These are phyloP conservation scores for Heterohyrax brucei DNA, from an alignment of 2,797 vertebrate genomes.

Conservation along the genomic window DNA sequence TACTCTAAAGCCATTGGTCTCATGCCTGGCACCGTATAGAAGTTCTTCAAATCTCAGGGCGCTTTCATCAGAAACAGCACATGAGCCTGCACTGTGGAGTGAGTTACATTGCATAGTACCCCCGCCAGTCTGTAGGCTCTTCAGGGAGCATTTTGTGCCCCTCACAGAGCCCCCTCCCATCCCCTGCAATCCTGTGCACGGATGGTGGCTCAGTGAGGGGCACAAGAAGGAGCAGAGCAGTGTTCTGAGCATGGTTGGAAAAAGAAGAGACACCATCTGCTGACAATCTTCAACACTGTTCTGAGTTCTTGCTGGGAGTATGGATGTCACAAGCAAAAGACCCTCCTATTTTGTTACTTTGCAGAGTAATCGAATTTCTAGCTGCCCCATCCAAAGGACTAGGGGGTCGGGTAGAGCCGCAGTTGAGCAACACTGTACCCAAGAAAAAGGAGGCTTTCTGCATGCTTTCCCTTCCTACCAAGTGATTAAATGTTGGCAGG, in stretches of 20 bases:
- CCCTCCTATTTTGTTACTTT: background rate
- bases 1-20: background rate
- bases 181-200: background rate
- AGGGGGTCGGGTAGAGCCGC: fast-evolving
- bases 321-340: fast-evolving
- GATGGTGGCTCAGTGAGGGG: background rate
- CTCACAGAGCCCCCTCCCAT: fast-evolving
- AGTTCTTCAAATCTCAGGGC: background rate
- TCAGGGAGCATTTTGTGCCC: no score
- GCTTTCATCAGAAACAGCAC: background rate
- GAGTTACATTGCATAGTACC: no score
- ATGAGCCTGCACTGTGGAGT: no score
- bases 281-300: background rate
- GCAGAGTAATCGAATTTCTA: background rate
- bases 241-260: no score
- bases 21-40: background rate
- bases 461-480: background rate
- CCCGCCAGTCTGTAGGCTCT: fast-evolving
- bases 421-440: fast-evolving
- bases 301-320: background rate
- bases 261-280: fast-evolving
- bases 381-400: background rate
- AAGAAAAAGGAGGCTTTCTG: fast-evolving
- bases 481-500: background rate
- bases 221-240: background rate